Conservation (phyloP, 1,140 invertebrate genomes). For the Plodia interpunctella region DNA sequence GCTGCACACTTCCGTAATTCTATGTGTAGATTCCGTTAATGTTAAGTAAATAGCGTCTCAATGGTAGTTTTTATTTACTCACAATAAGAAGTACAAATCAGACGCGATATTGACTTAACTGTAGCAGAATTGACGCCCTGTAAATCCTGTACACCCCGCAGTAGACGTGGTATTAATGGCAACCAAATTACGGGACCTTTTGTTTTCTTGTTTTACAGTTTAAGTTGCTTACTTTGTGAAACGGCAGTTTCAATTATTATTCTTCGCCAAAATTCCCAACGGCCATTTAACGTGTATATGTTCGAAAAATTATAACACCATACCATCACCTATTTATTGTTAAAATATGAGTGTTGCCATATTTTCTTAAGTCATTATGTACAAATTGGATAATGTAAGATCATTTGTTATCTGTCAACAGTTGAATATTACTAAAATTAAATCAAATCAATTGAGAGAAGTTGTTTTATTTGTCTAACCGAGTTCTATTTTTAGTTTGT, state of each 20-base stretch:
- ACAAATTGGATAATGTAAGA: slow-evolving; percentile 76
- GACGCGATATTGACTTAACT: no score
- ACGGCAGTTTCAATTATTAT: neutral
- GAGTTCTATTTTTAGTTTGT: slow-evolving; percentile 12
- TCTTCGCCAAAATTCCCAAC: neutral
- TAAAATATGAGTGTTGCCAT: slow-evolving; percentile 76
- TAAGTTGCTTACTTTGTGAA: neutral
- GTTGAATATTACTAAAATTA: slow-evolving; percentile 76
- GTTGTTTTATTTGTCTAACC: slow-evolving; percentile 34
- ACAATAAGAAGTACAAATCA: no score
- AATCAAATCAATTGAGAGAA: slow-evolving; percentile 57
- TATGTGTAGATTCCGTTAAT: no score
- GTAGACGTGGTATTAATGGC: no score
- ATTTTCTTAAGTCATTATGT: slow-evolving; percentile 76
- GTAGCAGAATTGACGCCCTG: no score
- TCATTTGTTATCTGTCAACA: slow-evolving; percentile 76
- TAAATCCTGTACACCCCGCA: no score
- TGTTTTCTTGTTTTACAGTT: no score
- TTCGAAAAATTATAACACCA: slow-evolving; percentile 31
- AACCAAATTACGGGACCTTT: no score
- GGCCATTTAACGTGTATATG: neutral
- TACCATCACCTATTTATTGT: slow-evolving; percentile 65
- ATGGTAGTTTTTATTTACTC: no score
- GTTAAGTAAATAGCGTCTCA: no score
- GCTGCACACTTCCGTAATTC: no score